phyloP scores from a whole-genome alignment of 2,113 vertebrate genomes.

The Scomber colias region DNA sequence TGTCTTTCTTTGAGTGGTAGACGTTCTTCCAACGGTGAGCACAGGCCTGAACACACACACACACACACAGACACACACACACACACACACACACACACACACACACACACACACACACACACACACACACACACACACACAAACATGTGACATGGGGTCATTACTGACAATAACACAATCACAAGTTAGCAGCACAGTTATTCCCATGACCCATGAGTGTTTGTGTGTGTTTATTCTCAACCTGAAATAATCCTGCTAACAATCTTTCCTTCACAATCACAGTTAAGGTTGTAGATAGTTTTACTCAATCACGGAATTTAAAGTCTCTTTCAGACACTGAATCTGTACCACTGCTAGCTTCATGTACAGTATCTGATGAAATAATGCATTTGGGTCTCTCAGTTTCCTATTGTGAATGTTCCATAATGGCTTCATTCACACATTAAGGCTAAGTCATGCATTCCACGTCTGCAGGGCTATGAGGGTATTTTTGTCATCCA shows the following conservation, averaged over 20 bases:
- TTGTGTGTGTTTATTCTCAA: conserved; percentile 1
- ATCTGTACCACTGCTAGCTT: neutral
- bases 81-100: conserved; percentile 15
- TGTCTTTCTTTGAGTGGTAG: conserved; percentile 83
- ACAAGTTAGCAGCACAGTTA: conserved; percentile 40
- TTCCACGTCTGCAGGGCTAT: too few relatives aligned
- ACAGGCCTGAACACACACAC: conserved; percentile 65
- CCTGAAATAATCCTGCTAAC: neutral
- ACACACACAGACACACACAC: conserved; percentile 9
- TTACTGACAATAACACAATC: conserved; percentile 45
- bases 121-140: conserved; percentile 12
- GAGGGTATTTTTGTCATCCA: too few relatives aligned
- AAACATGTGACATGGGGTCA: conserved; percentile 59
- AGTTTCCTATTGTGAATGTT: neutral
- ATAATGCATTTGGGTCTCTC: neutral
- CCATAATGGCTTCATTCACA: neutral
- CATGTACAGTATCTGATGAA: neutral
- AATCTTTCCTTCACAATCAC: neutral
- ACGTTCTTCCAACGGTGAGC: conserved; percentile 96
- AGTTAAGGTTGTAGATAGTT: neutral
- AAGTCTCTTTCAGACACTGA: neutral
- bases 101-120: neutral
- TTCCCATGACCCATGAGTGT: conserved; percentile 43
- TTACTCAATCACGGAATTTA: neutral
- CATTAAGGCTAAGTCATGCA: too few relatives aligned